phyloP scores from a whole-genome alignment of 2,113 vertebrate genomes.

The Mixornis gularis region DNA sequence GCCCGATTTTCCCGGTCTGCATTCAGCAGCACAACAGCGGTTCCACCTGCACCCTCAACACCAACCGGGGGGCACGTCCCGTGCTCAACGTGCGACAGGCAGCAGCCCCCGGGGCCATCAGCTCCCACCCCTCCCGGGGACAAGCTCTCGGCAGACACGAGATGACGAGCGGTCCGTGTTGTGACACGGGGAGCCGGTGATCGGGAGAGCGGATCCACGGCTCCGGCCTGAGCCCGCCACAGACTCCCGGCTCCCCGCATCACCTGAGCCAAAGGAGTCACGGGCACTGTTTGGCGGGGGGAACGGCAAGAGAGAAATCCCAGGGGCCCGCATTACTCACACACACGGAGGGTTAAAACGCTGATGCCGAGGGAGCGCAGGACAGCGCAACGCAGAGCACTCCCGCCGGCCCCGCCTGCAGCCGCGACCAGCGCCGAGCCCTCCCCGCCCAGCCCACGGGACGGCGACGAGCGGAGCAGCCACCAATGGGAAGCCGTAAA shows the following conservation, averaged over 20 bases:
- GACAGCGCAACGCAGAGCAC: accelerated
- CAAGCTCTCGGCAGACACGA: background rate
- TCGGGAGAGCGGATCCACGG: background rate
- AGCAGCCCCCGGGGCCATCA: background rate
- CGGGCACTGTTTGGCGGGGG: too few species aligned
- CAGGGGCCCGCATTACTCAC: background rate
- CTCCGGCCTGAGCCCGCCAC: background rate
- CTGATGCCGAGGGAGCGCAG: accelerated
- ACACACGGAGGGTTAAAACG: too few species aligned
- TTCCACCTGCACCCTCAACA: background rate
- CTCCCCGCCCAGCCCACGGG: background rate
- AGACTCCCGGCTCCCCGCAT: too few species aligned
- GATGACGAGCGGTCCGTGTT: background rate
- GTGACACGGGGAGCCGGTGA: background rate
- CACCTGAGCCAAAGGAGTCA: background rate
- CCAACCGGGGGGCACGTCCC: background rate
- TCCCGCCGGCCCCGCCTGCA: accelerated
- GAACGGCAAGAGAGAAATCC: background rate
- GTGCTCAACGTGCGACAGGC: background rate
- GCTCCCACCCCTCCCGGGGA: background rate
- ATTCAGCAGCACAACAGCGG: background rate
- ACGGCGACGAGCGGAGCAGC: background rate
- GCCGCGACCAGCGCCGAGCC: background rate
- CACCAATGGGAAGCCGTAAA: background rate
- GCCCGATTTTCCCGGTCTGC: background rate